Base-by-base conservation (phyloP, 1,140 invertebrate species). In the Plodia interpunctella region DNA sequence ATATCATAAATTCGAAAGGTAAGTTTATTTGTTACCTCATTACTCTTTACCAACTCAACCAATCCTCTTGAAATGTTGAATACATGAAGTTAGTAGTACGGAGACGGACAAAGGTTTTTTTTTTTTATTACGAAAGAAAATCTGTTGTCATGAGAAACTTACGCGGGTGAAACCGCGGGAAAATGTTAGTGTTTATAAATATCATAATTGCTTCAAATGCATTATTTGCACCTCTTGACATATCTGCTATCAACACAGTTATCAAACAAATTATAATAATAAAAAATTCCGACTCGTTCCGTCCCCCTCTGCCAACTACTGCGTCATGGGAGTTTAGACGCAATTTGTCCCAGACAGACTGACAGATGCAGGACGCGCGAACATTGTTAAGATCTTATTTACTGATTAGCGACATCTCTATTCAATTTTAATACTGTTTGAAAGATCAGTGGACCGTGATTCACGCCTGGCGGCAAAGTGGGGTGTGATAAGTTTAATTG, bases 311-410 rank as follows among this genome's bases (percentile, higher is more conserved):
- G n/a, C 5, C 15, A 44, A 44, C 38, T 2, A 15, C 38, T n/a
- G 38, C 38, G 38, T 44, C n/a, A 44, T 44, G 38, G 38, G 38
- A 44, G 2, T 44, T 44, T 44, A 44, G 38, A 44, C 38, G 38
- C 38, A 44, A 44, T 44, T 44, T 44, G 38, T 44, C 38, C 13
- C 38, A 44, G 38, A 44, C 38, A 15, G 38, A 44, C 15, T n/a
- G 13, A 44, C 38, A n/a, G 38, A 44, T 32, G 30, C 30, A 32
- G 30, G 30, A 32, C 30, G 30, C 38, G 38, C 13, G 38, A 15
- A 44, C 38, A 44, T 44, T 44, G 10, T 44, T 44, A 44, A 44
- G 38, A 44, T 44, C 38, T 44, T 44, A 44, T 44, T 44, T 44
- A 44, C 38, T 44, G 38, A 44, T 44, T 44, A 17, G 15, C 13